These are phyloP conservation scores for Anthopleura sola DNA, from an alignment of 64 coral and sea anemone genomes.

Conservation along the genomic window DNA sequence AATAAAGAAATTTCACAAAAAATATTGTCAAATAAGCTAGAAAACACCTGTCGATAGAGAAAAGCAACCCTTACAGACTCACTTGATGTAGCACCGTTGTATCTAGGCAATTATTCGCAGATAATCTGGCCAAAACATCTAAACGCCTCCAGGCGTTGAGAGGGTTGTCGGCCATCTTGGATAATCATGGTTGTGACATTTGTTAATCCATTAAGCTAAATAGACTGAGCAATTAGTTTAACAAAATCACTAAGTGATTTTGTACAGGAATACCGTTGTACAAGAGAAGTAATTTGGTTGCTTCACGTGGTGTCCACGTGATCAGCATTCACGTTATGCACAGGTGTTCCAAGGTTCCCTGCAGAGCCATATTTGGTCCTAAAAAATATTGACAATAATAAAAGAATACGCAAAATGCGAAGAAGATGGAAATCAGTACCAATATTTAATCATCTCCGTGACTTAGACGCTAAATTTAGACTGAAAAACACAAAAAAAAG, in stretches of 20 bases:
- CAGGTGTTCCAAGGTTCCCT: not conserved
- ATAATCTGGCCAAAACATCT: not conserved
- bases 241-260: conserved; percentile 7
- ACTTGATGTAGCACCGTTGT: not conserved
- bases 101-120: not conserved
- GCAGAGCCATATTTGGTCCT: not conserved
- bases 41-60: not conserved
- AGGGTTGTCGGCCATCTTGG: not conserved
- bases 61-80: not conserved
- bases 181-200: not conserved
- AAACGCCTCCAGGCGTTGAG: not conserved
- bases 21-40: not conserved
- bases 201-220: conserved; percentile 13
- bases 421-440: not conserved
- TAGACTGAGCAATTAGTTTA: conserved; percentile 2
- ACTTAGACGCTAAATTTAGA: not conserved
- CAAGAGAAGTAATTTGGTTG: not conserved
- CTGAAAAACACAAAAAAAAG: not conserved
- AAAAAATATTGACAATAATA: not conserved
- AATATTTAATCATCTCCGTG: not conserved
- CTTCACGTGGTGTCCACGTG: conserved; percentile 1
- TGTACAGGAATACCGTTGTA: not conserved
- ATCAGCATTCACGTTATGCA: not conserved
- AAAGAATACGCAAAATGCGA: not conserved
- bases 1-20: not conserved